Conservation (phyloP, 2,113 vertebrate genomes). For the Malurus elegans region DNA sequence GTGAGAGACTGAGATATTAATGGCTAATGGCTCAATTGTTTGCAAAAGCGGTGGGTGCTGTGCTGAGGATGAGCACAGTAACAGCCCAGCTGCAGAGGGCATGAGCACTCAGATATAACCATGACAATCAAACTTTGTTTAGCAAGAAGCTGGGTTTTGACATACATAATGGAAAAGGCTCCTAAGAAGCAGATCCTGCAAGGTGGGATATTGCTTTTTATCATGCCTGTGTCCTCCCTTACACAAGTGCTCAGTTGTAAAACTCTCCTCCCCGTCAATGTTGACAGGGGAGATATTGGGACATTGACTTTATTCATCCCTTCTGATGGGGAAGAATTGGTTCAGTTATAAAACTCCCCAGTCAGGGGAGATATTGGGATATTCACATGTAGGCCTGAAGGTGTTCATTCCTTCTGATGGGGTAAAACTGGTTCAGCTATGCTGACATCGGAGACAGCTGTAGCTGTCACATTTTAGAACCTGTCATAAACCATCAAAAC, state of each 20-base stretch:
- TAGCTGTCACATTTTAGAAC: not conserved
- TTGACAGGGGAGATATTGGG: no score
- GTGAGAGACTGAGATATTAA: not conserved
- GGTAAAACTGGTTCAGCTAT: not conserved
- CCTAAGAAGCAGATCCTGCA: not conserved
- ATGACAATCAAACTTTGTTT: not conserved
- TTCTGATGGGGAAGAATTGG: not conserved
- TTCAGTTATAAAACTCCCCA: not conserved
- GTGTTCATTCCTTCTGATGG: not conserved
- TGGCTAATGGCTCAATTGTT: not conserved
- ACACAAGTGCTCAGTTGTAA: not conserved
- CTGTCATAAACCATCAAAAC: not conserved
- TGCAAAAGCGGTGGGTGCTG: not conserved
- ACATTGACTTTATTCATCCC: not conserved
- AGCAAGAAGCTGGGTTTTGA: not conserved
- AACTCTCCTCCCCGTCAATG: rapidly evolving
- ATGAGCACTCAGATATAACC: not conserved
- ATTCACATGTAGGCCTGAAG: not conserved
- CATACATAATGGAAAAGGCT: no score
- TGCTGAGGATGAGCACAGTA: not conserved
- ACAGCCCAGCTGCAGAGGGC: not conserved
- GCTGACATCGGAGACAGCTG: not conserved
- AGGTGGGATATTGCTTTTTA: not conserved
- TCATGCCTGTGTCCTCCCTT: no score
- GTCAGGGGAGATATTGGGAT: not conserved